Evolutionary conservation across 2,797 vertebrate species (phyloP).

Genomic region (Sebastes flavidus): DNA sequence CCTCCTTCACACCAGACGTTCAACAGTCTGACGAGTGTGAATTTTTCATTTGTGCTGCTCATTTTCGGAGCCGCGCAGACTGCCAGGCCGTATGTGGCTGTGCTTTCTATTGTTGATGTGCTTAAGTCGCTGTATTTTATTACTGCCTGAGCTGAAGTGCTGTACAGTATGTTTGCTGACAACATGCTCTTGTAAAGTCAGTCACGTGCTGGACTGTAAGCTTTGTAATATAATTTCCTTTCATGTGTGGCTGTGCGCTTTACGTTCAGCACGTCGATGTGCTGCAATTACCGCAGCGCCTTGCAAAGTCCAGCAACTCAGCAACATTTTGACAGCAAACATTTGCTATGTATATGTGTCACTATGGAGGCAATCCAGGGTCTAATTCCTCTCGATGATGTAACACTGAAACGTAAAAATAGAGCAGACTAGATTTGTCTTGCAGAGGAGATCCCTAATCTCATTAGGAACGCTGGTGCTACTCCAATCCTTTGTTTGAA

Average conservation of each 20-base stretch:
- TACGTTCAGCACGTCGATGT: conserved; percentile 15
- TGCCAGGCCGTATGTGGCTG: conserved; percentile 22
- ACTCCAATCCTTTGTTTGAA: conserved; percentile 58
- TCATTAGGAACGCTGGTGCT: conserved; percentile 52
- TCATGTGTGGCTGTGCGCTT: conserved; percentile 27
- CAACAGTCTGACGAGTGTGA: conserved; percentile 34
- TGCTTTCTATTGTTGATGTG: conserved; percentile 31
- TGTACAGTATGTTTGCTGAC: conserved; percentile 43
- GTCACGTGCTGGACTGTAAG: conserved; percentile 15
- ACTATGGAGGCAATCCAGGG: conserved; percentile 21
- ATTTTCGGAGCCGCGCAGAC: conserved; percentile 27
- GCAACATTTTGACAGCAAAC: conserved; percentile 23
- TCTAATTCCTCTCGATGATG: conserved; percentile 38
- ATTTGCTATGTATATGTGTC: conserved; percentile 4
- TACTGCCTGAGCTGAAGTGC: conserved; percentile 7
- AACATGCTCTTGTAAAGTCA: conserved; percentile 34
- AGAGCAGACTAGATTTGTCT: conserved; percentile 50
- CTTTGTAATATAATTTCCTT: conserved; percentile 29
- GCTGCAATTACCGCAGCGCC: neutral
- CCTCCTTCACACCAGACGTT: conserved; percentile 41
- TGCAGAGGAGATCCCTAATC: conserved; percentile 54
- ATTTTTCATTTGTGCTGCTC: conserved; percentile 38
- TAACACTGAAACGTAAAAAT: conserved; percentile 44
- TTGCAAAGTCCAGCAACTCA: conserved; percentile 8
- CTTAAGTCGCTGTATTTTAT: conserved; percentile 38